phyloP scores from a whole-genome alignment of 2,888 invertebrate species.

The Reticulitermes lucifugus region DNA sequence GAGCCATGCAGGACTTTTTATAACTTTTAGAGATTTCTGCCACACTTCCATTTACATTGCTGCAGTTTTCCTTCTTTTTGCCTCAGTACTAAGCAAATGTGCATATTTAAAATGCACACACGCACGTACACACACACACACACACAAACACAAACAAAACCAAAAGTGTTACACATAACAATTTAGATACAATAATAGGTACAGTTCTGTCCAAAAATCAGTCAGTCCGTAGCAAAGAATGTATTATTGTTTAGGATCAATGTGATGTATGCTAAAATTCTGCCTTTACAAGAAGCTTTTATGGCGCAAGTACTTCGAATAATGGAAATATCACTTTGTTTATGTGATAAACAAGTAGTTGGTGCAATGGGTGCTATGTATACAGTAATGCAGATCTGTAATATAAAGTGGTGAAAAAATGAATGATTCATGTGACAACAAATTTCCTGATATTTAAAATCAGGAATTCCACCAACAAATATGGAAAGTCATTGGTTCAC shows the following conservation, averaged over 20 bases:
- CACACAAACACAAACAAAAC: not conserved
- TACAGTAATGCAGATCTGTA: too few species aligned
- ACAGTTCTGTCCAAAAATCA: not conserved
- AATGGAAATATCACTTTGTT: too few species aligned
- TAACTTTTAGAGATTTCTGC: not conserved
- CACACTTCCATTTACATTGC: not conserved
- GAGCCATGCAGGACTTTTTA: conserved; percentile 20
- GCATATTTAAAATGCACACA: not conserved
- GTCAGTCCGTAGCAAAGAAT: not conserved
- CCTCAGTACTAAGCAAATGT: not conserved
- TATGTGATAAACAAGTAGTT: too few species aligned
- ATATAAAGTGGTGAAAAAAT: too few species aligned
- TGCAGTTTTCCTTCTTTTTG: conserved; percentile 6
- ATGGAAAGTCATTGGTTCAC: too few species aligned
- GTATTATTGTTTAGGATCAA: not conserved
- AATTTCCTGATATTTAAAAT: too few species aligned
- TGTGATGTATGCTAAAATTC: not conserved
- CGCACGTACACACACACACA: not conserved
- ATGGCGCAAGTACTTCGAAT: too few species aligned
- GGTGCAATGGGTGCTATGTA: too few species aligned
- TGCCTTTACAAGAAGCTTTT: too few species aligned
- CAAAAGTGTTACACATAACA: not conserved
- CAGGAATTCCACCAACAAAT: too few species aligned
- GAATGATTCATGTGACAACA: too few species aligned
- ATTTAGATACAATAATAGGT: not conserved